Conservation (phyloP, 2,797 vertebrate genomes). For the Alfaro cultratus region DNA sequence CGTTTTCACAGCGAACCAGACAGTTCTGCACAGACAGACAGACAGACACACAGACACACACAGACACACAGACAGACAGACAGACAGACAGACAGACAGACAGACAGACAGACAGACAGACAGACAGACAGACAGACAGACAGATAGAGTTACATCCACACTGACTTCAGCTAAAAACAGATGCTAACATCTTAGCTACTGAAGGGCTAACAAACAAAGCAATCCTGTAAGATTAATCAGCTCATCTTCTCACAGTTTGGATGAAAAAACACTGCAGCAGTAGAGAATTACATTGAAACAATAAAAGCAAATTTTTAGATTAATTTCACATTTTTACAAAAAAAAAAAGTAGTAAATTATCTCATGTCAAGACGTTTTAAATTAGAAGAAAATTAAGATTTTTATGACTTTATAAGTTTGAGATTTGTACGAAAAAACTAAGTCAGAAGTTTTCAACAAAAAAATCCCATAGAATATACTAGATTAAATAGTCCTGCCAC, state of each 20-base stretch:
- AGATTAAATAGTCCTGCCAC: too few species aligned
- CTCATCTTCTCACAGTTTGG: not conserved
- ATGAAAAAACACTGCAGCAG: not conserved
- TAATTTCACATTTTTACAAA: not conserved
- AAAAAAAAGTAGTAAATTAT: not conserved
- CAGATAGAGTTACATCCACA: not conserved
- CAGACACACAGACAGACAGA: constrained; percentile 77
- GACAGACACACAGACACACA: not conserved
- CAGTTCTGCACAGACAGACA: constrained; percentile 85
- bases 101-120: constrained; percentile 65
- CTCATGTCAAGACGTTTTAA: not conserved
- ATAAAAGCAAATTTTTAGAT: not conserved
- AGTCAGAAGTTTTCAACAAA: too few species aligned
- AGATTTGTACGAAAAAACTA: not conserved
- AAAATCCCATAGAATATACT: too few species aligned
- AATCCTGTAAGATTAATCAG: not conserved
- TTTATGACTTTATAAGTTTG: not conserved
- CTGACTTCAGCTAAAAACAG: not conserved
- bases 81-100: constrained; percentile 57
- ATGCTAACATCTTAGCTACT: not conserved
- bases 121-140: constrained; percentile 77
- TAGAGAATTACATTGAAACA: not conserved
- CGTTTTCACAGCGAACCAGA: constrained; percentile 88
- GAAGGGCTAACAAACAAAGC: not conserved
- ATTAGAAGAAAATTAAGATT: not conserved